These are phyloP conservation scores for Montipora foliosa DNA, from an alignment of 64 coral and sea anemone genomes.

Conservation along the genomic window DNA sequence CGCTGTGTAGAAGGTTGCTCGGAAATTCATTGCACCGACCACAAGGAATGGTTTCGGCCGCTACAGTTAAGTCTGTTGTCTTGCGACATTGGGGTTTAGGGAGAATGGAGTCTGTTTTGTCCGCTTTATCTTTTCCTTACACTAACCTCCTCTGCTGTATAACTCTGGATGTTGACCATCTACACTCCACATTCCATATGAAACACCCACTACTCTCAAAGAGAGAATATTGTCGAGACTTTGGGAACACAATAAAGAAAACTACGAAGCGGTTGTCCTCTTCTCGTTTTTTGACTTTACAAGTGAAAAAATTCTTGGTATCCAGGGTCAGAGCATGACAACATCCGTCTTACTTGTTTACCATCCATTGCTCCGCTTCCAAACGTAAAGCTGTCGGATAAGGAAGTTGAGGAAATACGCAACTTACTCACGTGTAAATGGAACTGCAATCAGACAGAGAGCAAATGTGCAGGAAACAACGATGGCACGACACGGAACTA, in stretches of 20 bases:
- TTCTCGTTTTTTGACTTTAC: conserved; percentile 15
- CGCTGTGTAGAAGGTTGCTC: not conserved
- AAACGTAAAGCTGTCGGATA: too few species aligned
- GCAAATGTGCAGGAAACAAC: too few species aligned
- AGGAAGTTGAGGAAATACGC: too few species aligned
- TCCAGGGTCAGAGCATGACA: conserved; percentile 53
- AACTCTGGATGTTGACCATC: conserved; percentile 43
- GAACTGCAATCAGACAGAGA: too few species aligned
- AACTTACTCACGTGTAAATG: too few species aligned
- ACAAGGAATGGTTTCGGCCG: conserved; percentile 31
- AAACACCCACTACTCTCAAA: conserved; percentile 22
- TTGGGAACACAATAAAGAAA: conserved; percentile 70
- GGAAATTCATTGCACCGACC: conserved; percentile 28
- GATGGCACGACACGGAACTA: too few species aligned
- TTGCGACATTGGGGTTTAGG: conserved; percentile 18
- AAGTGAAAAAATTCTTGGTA: conserved; percentile 64
- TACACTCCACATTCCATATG: conserved; percentile 9
- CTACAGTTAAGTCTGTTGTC: conserved; percentile 27
- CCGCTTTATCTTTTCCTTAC: not conserved
- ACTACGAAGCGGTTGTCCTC: conserved; percentile 17
- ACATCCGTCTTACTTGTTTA: too few species aligned
- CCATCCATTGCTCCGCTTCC: too few species aligned
- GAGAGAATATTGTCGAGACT: conserved; percentile 21
- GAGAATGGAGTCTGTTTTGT: not conserved
- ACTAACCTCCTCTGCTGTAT: conserved; percentile 27